A percentile compares a stretch with the other conserved stretches of the same genome.
Conservation (phyloP, 2,888 invertebrate genomes). For the Unio pictorum region DNA sequence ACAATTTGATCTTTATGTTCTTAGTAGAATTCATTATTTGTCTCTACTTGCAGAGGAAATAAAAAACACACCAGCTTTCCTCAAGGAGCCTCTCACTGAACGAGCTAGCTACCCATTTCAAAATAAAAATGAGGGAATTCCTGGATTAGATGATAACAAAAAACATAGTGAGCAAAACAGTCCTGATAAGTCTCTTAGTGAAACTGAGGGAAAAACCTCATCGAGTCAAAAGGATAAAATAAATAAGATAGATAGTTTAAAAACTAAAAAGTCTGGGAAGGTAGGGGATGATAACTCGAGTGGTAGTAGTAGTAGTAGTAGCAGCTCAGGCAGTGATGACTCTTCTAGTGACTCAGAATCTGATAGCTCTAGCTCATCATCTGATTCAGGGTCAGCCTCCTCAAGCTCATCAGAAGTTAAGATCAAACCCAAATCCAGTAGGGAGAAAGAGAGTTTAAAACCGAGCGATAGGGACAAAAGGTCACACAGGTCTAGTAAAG, state of each 20-base stretch:
- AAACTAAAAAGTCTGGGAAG: slow-evolving; percentile 13
- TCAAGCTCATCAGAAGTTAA: slow-evolving; percentile 2
- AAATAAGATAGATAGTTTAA: slow-evolving; percentile 15
- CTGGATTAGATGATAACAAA: slow-evolving; percentile 45
- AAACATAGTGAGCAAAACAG: slow-evolving; percentile 13
- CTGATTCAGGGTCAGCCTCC: slow-evolving; percentile 4
- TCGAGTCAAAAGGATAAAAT: slow-evolving; percentile 15
- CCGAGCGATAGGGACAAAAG: slow-evolving; percentile 9
- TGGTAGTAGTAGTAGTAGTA: slow-evolving; percentile 28
- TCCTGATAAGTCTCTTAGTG: slow-evolving; percentile 9
- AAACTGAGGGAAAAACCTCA: slow-evolving; percentile 11
- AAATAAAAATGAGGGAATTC: slow-evolving; percentile 46
- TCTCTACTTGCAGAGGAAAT: slow-evolving; percentile 33
- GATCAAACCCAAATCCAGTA: slow-evolving; percentile 2
- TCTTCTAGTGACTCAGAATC: slow-evolving; percentile 36
- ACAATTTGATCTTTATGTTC: too few relatives aligned
- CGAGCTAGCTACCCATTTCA: slow-evolving; percentile 46
- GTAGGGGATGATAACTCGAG: slow-evolving; percentile 14
- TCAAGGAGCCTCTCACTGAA: slow-evolving; percentile 48
- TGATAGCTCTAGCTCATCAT: slow-evolving; percentile 35
- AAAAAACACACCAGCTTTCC: slow-evolving; percentile 41
- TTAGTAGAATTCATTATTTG: not conserved
- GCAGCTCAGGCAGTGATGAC: slow-evolving; percentile 35
- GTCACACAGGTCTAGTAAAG: slow-evolving; percentile 21
- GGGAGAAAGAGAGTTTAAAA: slow-evolving; percentile 13